Percentiles rank a stretch among this genome's conserved stretches.
phyloP scores from a whole-genome alignment of 2,113 vertebrate species.

The Setophaga petechia region DNA sequence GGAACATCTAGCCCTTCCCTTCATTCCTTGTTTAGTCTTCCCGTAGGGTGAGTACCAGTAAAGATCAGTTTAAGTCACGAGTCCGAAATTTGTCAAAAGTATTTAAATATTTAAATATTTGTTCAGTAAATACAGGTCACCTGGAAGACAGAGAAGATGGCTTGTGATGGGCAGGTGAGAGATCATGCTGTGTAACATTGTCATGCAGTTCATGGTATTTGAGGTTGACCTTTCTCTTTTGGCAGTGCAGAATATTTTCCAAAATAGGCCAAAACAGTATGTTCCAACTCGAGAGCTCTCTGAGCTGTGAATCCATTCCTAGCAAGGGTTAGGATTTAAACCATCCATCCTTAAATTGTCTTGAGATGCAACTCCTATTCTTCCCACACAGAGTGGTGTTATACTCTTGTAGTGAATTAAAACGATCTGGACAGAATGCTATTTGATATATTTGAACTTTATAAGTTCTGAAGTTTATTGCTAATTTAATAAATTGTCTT shows the following conservation, averaged over 20 bases:
- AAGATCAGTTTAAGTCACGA: not conserved
- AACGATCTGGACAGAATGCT: not conserved
- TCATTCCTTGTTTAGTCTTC: not conserved
- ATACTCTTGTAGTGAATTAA: not conserved
- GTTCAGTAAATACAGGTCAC: not conserved
- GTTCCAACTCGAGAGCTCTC: not conserved
- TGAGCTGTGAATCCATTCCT: not conserved
- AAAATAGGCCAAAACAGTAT: not conserved
- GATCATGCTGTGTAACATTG: not conserved
- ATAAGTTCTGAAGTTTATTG: not conserved
- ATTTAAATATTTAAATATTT: not conserved
- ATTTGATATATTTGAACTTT: not conserved
- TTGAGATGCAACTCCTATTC: not conserved
- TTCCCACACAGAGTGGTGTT: not conserved
- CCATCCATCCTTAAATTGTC: not conserved
- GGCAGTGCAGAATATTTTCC: not conserved
- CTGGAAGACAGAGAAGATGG: not conserved
- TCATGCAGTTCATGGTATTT: not conserved
- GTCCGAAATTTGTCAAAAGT: not conserved
- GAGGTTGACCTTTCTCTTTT: conserved; percentile 13
- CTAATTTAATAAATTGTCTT: not conserved
- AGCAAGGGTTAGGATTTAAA: not conserved
- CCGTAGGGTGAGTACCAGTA: not conserved
- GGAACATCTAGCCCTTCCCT: not conserved
- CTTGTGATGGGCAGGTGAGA: not conserved